A percentile compares a stretch with the other conserved stretches of the same genome.
These are phyloP conservation scores for Panonychus citri DNA, from an alignment of 1,140 invertebrate species.

Conservation along the genomic window DNA sequence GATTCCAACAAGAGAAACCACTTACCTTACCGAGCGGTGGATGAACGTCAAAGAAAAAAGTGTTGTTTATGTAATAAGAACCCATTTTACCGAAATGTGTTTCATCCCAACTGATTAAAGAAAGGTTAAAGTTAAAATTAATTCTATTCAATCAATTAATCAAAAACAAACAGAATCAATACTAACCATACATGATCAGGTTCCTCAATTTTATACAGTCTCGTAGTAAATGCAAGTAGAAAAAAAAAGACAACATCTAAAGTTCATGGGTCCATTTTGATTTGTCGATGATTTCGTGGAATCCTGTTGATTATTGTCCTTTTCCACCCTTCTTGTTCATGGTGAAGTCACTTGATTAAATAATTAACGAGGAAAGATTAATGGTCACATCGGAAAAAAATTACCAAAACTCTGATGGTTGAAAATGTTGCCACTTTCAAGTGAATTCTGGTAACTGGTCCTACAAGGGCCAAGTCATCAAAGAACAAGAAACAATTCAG, in stretches of 20 bases:
- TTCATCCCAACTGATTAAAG: slow-evolving; percentile 54
- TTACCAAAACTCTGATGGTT: no score
- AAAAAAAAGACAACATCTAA: background rate
- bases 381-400: no score
- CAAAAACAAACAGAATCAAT: background rate
- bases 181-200: slow-evolving; percentile 74
- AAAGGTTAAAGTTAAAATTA: background rate
- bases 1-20: background rate
- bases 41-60: slow-evolving; percentile 96
- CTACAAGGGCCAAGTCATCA: no score
- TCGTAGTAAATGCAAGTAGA: slow-evolving; percentile 31
- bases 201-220: slow-evolving; percentile 70
- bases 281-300: no score
- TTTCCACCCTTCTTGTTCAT: background rate
- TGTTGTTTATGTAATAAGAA: slow-evolving; percentile 89
- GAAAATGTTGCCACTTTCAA: no score
- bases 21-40: slow-evolving; percentile 79
- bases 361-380: no score
- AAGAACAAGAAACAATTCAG: background rate
- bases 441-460: no score
- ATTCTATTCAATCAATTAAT: background rate
- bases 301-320: no score
- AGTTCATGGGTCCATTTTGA: background rate
- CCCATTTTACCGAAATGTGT: slow-evolving; percentile 79
- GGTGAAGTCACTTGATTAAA: no score